Evolutionary conservation across 1,140 invertebrate species (phyloP).

Genomic region (Micrasema longulum): DNA sequence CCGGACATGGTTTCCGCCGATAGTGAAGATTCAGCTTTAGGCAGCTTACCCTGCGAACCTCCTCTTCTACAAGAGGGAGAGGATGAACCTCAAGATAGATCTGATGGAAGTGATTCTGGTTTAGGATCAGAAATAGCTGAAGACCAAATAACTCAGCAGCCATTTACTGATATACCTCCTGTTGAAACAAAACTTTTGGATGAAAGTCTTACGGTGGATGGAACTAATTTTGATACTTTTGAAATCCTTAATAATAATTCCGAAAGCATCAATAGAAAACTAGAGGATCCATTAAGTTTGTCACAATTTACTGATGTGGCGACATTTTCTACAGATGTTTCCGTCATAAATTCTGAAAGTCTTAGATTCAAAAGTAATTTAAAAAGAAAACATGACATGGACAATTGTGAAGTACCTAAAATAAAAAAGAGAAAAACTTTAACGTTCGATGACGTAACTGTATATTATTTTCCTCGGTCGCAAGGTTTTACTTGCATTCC

Average conservation of each 20-base stretch:
- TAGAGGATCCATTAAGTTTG: constrained; percentile 51
- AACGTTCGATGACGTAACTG: constrained; percentile 91
- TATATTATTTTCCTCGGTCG: constrained; percentile 94
- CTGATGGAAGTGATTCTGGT: constrained; percentile 86
- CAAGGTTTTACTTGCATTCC: constrained; percentile 99
- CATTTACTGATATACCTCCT: constrained; percentile 37
- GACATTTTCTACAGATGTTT: not conserved
- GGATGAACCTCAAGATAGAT: constrained; percentile 68
- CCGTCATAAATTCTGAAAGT: not conserved
- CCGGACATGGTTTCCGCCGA: constrained; percentile 67
- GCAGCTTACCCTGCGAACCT: constrained; percentile 63
- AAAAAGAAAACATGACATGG: constrained; percentile 53
- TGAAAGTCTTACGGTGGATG: constrained; percentile 35
- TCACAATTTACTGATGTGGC: constrained; percentile 45
- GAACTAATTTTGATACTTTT: constrained; percentile 56
- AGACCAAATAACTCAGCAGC: constrained; percentile 56
- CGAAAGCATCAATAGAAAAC: constrained; percentile 50
- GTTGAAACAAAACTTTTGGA: constrained; percentile 5
- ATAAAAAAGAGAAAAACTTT: constrained; percentile 83
- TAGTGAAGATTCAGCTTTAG: constrained; percentile 67
- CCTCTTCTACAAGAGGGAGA: constrained; percentile 60
- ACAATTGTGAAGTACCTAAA: constrained; percentile 55
- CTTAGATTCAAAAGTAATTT: constrained; percentile 59
- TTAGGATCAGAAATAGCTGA: constrained; percentile 75
- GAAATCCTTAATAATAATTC: constrained; percentile 47